phyloP scores from a whole-genome alignment of 2,797 vertebrate species.

The Myiothlypis chrysogaster region DNA sequence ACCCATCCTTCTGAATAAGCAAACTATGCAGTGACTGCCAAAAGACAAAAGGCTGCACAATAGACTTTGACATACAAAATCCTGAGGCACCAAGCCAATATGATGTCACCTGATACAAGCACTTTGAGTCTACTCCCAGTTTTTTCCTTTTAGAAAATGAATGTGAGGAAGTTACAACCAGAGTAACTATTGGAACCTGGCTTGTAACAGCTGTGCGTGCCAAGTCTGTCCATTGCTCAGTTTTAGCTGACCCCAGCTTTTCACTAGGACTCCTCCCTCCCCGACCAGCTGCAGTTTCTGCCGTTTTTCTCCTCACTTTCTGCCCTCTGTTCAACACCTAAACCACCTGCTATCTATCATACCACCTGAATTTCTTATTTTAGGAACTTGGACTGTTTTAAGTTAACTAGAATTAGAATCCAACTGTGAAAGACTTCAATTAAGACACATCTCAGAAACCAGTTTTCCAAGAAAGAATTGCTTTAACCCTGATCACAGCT shows the following conservation, averaged over 20 bases:
- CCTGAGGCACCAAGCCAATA: background rate
- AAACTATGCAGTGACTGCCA: background rate
- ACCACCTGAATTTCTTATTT: background rate
- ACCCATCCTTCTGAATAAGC: background rate
- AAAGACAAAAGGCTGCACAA: background rate
- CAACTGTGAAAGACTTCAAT: background rate
- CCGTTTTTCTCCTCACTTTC: background rate
- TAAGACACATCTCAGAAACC: background rate
- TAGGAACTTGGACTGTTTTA: background rate
- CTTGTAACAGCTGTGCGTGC: background rate
- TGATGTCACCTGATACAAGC: background rate
- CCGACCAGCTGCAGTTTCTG: background rate
- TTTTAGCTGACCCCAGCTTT: background rate
- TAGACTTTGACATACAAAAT: background rate
- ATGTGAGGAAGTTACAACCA: background rate
- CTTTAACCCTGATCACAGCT: background rate
- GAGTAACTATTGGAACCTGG: background rate
- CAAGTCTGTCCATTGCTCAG: fast-evolving
- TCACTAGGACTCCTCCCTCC: background rate
- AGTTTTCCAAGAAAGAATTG: background rate
- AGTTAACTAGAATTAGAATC: background rate
- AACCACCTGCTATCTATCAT: background rate
- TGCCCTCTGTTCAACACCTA: background rate
- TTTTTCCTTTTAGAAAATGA: background rate
- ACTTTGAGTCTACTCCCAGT: background rate